Evolutionary conservation across 2,113 vertebrate genomes (phyloP).

Genomic region (Ochotona curzoniae): DNA sequence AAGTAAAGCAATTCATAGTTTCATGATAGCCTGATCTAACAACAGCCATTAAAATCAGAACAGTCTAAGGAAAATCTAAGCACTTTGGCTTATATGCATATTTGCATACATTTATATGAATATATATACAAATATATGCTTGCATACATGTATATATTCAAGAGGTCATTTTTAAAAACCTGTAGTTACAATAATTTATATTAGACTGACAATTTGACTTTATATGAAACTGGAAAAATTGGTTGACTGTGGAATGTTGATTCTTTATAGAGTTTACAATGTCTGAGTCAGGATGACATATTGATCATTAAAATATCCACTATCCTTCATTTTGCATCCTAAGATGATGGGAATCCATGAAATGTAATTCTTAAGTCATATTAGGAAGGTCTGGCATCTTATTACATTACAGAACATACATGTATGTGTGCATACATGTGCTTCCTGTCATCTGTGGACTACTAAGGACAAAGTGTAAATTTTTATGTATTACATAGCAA

Average conservation of each 20-base stretch:
- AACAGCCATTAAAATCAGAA: not conserved
- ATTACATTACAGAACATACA: not conserved
- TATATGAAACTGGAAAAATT: slow-evolving; percentile 1
- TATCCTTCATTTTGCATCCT: not conserved
- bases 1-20: not conserved
- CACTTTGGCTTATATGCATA: not conserved
- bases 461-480: not conserved
- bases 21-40: not conserved
- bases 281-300: not conserved
- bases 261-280: not conserved
- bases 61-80: not conserved
- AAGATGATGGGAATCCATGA: not conserved
- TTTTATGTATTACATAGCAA: not conserved
- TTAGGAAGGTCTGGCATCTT: not conserved
- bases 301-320: not conserved
- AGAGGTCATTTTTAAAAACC: not conserved
- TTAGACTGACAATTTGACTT: not conserved
- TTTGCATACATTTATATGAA: not conserved
- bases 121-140: not conserved
- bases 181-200: not conserved
- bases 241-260: not conserved
- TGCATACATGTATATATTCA: not conserved
- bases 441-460: not conserved
- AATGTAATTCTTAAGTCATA: not conserved
- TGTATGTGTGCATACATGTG: not conserved